Evolutionary conservation across 2,797 vertebrate genomes (phyloP), one percentile per base, ranked within the genome.

Genomic region (Orientallactaga sibirica): DNA sequence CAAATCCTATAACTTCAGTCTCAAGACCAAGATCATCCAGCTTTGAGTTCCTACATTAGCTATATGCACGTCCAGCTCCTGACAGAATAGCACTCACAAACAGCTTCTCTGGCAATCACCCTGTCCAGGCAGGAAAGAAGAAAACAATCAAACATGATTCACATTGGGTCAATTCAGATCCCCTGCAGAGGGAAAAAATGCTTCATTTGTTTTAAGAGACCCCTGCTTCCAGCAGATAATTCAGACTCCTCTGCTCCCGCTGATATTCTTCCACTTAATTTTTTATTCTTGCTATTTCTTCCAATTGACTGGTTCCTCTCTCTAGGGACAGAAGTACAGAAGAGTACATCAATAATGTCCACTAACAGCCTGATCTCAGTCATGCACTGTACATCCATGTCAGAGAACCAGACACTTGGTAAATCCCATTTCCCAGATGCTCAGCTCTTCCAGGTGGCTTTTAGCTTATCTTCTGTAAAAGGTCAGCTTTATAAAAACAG

Each of bases 1-100:
- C 71, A 95, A 90, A 90, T 85, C 55, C 52, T 79, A 5, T 83
- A 43, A 85, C 84, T 90, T n/a, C 58, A 73, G 14, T 64, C 24
- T 48, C 20, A 77, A 77, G 20, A 90, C 61, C 77, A 29, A 88
- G 7, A 64, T n/a, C 24, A 66, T 52, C 41, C 29, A 61, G n/a
- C n/a, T 68, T 77, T 41, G 7, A 76, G 25, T 61, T 75, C 64
- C 24, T 68, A 91, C 52, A 68, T 74, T 87, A 88, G 33, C 52
- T 87, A 12, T 7, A 55, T 43, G 62, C 15, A 81, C 64, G 68
- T 27, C 25, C 41, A 80, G 15, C 7, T 16, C 75, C 89, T 74
- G 70, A 22, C 19, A 94, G 80, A 90, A 82, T 1, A 66, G 33
- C 14, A 86, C 74, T 90, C 33, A 78, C 20, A 77, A 55, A 37